A percentile compares a stretch with the other conserved stretches of the same genome.
Conservation (phyloP, 1,140 invertebrate genomes). For the Lethrus apterus region DNA sequence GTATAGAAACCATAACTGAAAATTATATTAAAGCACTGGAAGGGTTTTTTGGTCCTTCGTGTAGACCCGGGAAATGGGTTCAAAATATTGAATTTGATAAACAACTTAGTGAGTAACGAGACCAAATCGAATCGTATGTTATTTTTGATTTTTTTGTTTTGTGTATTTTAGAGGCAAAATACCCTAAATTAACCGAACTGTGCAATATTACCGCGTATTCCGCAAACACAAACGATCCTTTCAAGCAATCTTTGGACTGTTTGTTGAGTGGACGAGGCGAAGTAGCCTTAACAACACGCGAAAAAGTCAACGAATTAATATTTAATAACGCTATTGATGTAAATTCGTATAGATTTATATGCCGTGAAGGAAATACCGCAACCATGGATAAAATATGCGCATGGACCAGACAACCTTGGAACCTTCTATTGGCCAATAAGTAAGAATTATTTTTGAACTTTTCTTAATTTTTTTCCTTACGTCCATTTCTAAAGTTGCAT, state of each 20-base stretch:
- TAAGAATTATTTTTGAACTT: constrained; percentile 34
- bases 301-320: constrained; percentile 33
- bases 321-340: too few relatives aligned
- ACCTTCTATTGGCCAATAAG: constrained; percentile 46
- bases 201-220: constrained; percentile 31
- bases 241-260: constrained; percentile 45
- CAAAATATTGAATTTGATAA: constrained; percentile 45
- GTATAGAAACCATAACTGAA: constrained; percentile 44
- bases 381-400: constrained; percentile 43
- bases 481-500: neutral
- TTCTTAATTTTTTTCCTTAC: neutral
- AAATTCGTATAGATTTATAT: constrained; percentile 48
- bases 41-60: constrained; percentile 52
- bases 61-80: constrained; percentile 60
- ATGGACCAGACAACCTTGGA: constrained; percentile 54
- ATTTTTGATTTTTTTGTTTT: constrained; percentile 11
- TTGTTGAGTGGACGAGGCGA: constrained; percentile 44
- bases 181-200: constrained; percentile 44
- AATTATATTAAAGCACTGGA: constrained; percentile 47
- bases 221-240: constrained; percentile 14
- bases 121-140: neutral
- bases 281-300: constrained; percentile 46
- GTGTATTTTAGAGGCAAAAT: constrained; percentile 42
- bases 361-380: constrained; percentile 52
- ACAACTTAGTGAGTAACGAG: constrained; percentile 49